Percentiles rank a stretch among this genome's conserved stretches.
Conservation (phyloP, 2,113 vertebrate species). For the Lucifuga dentata region DNA sequence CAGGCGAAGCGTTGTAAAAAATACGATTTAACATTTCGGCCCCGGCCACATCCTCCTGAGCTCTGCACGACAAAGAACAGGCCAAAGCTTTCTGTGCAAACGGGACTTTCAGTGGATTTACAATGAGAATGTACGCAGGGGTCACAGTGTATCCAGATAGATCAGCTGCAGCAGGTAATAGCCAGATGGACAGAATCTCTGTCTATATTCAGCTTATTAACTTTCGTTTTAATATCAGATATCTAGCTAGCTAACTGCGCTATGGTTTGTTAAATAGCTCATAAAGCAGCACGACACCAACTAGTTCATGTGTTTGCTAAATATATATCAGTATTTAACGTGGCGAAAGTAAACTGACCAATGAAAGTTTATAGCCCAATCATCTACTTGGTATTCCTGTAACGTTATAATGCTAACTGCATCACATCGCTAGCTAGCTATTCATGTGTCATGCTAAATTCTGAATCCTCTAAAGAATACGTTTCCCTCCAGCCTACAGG, state of each 20-base stretch:
- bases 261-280: conserved; percentile 32
- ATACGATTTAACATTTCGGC: conserved; percentile 41
- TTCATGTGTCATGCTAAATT: neutral
- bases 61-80: conserved; percentile 70
- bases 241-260: conserved; percentile 18
- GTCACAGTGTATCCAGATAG: conserved; percentile 13
- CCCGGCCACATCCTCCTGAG: conserved; percentile 56
- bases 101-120: conserved; percentile 22
- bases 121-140: conserved; percentile 14
- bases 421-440: neutral
- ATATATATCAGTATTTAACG: neutral
- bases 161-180: conserved; percentile 51
- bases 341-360: neutral
- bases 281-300: neutral
- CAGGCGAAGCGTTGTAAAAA: conserved; percentile 43
- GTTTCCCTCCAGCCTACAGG: neutral
- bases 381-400: too few relatives aligned
- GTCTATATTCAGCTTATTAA: too few relatives aligned
- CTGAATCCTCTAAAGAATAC: too few relatives aligned
- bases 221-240: neutral
- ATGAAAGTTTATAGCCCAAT: neutral
- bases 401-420: neutral
- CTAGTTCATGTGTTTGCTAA: conserved; percentile 36
- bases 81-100: conserved; percentile 37
- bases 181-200: neutral